Percentiles rank a stretch among this genome's conserved stretches.
These are phyloP conservation scores for Eilema depressum DNA, from an alignment of 2,888 invertebrate species.

Conservation along the genomic window DNA sequence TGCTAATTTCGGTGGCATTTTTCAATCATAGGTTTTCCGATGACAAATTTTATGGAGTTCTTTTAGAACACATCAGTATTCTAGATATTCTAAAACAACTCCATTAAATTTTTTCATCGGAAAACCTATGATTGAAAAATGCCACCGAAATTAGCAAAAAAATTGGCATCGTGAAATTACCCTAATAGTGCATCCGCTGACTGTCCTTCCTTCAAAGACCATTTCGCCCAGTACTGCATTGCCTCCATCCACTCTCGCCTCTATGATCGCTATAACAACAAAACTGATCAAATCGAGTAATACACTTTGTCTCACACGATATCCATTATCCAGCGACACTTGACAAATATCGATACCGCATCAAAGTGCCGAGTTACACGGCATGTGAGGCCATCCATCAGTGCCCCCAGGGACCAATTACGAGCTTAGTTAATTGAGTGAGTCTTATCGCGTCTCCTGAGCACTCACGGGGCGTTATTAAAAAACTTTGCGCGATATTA, in stretches of 20 bases:
- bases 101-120: too few species aligned
- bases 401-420: conserved; percentile 13
- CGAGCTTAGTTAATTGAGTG: conserved; percentile 15
- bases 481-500: conserved; percentile 18
- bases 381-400: conserved; percentile 13
- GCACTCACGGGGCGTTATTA: conserved; percentile 14
- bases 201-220: too few species aligned
- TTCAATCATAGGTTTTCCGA: too few species aligned
- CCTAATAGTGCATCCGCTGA: too few species aligned
- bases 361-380: conserved; percentile 1
- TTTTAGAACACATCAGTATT: too few species aligned
- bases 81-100: too few species aligned
- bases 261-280: background rate
- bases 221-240: too few species aligned
- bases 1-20: too few species aligned
- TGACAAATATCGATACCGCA: conserved; percentile 4
- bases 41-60: too few species aligned
- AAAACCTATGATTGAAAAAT: too few species aligned
- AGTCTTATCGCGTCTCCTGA: conserved; percentile 12
- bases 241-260: background rate
- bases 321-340: background rate
- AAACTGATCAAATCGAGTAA: background rate
- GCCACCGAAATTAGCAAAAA: too few species aligned
- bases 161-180: too few species aligned
- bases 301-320: background rate